These are phyloP conservation scores for Drosophila varians DNA, from an alignment of 1,140 invertebrate genomes.

Conservation along the genomic window DNA sequence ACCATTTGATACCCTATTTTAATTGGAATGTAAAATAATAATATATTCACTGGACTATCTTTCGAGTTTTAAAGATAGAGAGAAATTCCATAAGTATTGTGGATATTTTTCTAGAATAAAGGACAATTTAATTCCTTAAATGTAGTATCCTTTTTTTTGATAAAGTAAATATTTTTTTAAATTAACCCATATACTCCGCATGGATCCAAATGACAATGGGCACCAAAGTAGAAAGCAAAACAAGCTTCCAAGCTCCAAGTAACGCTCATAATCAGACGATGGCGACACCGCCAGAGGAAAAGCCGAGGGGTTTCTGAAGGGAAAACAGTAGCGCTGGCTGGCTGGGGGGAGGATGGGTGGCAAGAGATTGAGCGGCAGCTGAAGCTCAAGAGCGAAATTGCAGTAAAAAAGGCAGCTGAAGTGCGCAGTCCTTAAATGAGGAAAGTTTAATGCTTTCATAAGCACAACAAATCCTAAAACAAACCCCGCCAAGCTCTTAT, in stretches of 20 bases:
- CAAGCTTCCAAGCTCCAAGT: conserved; percentile 9
- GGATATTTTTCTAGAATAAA: too few relatives aligned
- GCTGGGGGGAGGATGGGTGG: background rate
- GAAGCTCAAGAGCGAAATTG: conserved; percentile 65
- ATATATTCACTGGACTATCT: too few relatives aligned
- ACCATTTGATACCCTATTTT: conserved; percentile 19
- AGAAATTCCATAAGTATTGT: too few relatives aligned
- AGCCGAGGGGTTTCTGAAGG: background rate
- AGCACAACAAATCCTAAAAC: conserved; percentile 81
- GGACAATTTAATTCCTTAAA: too few relatives aligned
- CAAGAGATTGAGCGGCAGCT: conserved; percentile 9
- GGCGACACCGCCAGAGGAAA: conserved; percentile 31
- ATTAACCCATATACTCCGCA: background rate
- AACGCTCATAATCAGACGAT: conserved; percentile 65
- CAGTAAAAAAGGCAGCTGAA: conserved; percentile 80
- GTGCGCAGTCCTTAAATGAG: conserved; percentile 78
- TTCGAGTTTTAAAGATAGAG: too few relatives aligned
- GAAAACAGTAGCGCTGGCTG: background rate
- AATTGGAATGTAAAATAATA: background rate
- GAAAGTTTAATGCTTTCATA: conserved; percentile 82
- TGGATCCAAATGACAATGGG: background rate
- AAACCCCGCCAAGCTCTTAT: conserved; percentile 28
- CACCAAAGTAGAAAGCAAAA: conserved; percentile 32
- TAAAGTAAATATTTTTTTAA: background rate
- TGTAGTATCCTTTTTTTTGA: too few relatives aligned